Percentiles rank a stretch among this genome's conserved stretches.
Conservation (phyloP, 2,113 vertebrate genomes). For the Boleophthalmus pectinirostris region DNA sequence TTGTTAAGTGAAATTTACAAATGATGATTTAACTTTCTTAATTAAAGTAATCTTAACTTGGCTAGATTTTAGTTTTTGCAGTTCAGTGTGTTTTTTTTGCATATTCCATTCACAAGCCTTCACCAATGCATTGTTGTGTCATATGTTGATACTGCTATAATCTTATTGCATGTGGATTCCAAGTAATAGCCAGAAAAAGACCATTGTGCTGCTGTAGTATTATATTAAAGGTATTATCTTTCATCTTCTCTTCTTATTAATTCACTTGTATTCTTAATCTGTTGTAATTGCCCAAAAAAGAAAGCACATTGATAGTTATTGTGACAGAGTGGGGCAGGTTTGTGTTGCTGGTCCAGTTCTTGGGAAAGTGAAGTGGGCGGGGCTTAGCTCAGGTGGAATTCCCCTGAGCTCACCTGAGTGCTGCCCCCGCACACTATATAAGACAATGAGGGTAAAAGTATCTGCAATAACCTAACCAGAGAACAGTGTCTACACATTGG, state of each 20-base stretch:
- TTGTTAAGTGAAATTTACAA: too few species aligned
- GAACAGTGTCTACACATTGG: neutral
- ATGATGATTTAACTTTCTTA: too few species aligned
- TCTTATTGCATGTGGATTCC: too few species aligned
- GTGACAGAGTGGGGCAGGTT: conserved; percentile 35
- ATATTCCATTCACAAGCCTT: too few species aligned
- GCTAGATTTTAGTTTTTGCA: too few species aligned
- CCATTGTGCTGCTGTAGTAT: neutral
- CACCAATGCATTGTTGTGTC: too few species aligned
- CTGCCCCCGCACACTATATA: conserved; percentile 46
- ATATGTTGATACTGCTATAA: too few species aligned
- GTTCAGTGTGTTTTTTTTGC: too few species aligned
- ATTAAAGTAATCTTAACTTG: too few species aligned
- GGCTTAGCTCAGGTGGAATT: conserved; percentile 69
- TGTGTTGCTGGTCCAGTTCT: conserved; percentile 63
- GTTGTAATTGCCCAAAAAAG: neutral
- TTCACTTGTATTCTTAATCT: neutral
- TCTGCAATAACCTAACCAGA: conserved; percentile 14
- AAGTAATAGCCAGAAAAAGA: too few species aligned
- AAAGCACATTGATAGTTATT: neutral
- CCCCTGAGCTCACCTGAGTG: conserved; percentile 68
- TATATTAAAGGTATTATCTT: neutral
- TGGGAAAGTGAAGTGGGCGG: conserved; percentile 52
- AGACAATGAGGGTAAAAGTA: conserved; percentile 12
- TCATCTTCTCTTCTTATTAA: neutral